Percentiles rank a stretch among this genome's conserved stretches.
Conservation (phyloP, 23 tunicate genomes). For the Styela plicata region DNA sequence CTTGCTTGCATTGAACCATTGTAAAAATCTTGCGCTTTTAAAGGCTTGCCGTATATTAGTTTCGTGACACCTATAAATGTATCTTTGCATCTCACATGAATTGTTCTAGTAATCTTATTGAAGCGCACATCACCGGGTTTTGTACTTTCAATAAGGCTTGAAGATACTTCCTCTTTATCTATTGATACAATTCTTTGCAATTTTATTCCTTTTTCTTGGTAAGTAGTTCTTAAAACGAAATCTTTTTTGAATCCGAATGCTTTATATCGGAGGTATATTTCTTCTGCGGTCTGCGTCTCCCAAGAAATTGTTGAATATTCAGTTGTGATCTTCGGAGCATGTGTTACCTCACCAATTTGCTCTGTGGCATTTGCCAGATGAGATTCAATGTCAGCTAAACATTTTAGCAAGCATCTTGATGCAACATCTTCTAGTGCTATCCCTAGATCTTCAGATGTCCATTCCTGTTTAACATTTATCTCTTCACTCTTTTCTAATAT, state of each 20-base stretch:
- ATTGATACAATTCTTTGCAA: constrained; percentile 19
- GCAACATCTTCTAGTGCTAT: constrained; percentile 42
- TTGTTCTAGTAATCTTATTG: constrained; percentile 24
- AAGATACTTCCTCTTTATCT: not conserved
- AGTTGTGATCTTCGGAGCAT: constrained; percentile 47
- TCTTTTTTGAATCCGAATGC: constrained; percentile 57
- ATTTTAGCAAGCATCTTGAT: constrained; percentile 37
- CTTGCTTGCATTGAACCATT: constrained; percentile 45
- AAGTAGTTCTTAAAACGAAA: constrained; percentile 26
- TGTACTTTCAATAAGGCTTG: not conserved
- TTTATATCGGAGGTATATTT: constrained; percentile 39
- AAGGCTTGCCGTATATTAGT: constrained; percentile 24
- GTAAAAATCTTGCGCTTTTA: constrained; percentile 46
- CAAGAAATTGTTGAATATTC: constrained; percentile 36
- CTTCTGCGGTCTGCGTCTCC: constrained; percentile 25
- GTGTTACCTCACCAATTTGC: constrained; percentile 26
- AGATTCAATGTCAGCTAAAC: constrained; percentile 29
- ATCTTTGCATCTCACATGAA: constrained; percentile 38
- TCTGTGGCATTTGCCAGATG: constrained; percentile 33
- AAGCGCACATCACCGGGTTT: constrained; percentile 36
- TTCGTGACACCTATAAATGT: constrained; percentile 37
- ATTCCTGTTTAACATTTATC: constrained; percentile 25
- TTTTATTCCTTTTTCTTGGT: constrained; percentile 26
- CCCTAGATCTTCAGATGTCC: constrained; percentile 15
- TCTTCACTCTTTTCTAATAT: constrained; percentile 30